Percentiles rank a stretch among this genome's conserved stretches.
Evolutionary conservation across 2,113 vertebrate species (phyloP).

Genomic region (Nothobranchius kuhntae): DNA sequence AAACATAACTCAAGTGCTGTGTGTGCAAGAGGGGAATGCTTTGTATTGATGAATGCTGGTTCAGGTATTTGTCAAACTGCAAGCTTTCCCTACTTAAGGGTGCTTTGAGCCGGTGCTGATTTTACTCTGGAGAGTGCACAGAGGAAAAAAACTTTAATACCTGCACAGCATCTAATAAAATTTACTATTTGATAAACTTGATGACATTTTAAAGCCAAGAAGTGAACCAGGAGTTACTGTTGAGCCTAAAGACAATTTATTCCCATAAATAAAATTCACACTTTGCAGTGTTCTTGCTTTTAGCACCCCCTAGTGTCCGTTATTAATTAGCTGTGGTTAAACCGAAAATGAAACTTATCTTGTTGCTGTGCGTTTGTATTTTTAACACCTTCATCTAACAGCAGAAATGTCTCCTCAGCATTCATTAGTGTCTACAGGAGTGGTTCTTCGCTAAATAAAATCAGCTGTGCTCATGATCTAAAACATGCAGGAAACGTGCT

Average conservation of each 20-base stretch:
- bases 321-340: too few species aligned
- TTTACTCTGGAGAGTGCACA: constrained; percentile 37
- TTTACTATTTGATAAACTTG: constrained; percentile 31
- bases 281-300: too few species aligned
- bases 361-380: too few species aligned
- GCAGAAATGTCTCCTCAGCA: too few species aligned
- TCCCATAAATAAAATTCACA: constrained; percentile 6
- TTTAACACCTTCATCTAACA: too few species aligned
- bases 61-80: constrained; percentile 24
- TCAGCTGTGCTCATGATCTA: too few species aligned
- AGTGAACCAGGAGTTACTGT: constrained; percentile 18
- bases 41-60: constrained; percentile 42
- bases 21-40: constrained; percentile 47
- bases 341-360: too few species aligned
- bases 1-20: constrained; percentile 56
- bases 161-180: constrained; percentile 34
- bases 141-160: constrained; percentile 20
- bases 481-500: too few species aligned
- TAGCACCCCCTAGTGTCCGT: too few species aligned
- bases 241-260: constrained; percentile 15
- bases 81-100: constrained; percentile 32
- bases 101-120: constrained; percentile 22
- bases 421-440: too few species aligned
- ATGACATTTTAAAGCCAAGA: constrained; percentile 32
- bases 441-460: too few species aligned